Conservation (phyloP, 2,113 vertebrate genomes). For the Oophaga pumilio region DNA sequence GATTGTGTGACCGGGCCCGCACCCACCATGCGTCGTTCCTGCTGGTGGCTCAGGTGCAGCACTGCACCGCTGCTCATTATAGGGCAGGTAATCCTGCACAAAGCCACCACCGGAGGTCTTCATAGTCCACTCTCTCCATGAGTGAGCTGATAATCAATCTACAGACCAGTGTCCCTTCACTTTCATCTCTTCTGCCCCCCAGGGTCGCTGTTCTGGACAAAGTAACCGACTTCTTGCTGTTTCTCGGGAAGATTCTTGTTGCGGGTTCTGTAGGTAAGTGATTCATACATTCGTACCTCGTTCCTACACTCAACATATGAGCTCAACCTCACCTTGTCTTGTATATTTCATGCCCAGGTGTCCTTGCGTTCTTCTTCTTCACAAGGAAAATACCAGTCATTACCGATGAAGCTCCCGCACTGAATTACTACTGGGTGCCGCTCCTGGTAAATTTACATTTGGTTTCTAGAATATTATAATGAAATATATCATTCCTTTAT, state of each 20-base stretch:
- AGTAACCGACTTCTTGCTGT: conserved; percentile 91
- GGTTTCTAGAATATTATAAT: background rate
- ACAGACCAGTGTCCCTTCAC: background rate
- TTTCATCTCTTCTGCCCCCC: conserved; percentile 59
- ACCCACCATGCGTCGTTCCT: too few species aligned
- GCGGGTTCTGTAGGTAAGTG: conserved; percentile 89
- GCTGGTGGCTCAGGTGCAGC: too few species aligned
- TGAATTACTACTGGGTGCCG: conserved; percentile 95
- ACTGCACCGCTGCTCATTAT: too few species aligned
- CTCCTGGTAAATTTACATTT: conserved; percentile 81
- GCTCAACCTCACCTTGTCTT: background rate
- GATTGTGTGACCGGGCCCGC: too few species aligned
- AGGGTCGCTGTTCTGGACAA: conserved; percentile 94
- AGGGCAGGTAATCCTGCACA: too few species aligned
- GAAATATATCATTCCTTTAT: background rate
- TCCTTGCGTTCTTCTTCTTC: conserved; percentile 92
- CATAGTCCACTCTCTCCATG: too few species aligned
- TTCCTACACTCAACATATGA: background rate
- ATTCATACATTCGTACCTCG: too few species aligned
- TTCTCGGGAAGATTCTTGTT: conserved; percentile 91
- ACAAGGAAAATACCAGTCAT: conserved; percentile 80
- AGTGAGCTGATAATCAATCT: too few species aligned
- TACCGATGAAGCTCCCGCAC: conserved; percentile 77
- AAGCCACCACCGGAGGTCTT: too few species aligned
- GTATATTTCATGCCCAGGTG: conserved; percentile 71